These are phyloP conservation scores for Lota lota DNA, from an alignment of 2,113 vertebrate genomes.

Conservation along the genomic window DNA sequence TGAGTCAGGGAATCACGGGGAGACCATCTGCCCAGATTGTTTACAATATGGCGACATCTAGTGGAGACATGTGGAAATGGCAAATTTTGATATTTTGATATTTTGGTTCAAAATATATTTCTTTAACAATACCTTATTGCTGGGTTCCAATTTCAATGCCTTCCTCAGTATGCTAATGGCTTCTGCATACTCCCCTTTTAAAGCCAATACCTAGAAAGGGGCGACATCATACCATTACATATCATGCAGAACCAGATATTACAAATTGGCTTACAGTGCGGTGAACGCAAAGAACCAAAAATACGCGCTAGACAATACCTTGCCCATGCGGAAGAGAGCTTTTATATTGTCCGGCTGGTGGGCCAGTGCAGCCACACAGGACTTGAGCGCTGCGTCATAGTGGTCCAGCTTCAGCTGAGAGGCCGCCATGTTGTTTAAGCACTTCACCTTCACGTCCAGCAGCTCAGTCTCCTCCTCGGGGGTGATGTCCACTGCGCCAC, in stretches of 20 bases:
- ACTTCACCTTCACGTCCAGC: conserved; percentile 90
- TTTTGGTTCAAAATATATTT: neutral
- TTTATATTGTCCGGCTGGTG: conserved; percentile 93
- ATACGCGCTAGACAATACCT: conserved; percentile 68
- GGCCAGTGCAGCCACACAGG: conserved; percentile 83
- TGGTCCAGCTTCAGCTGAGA: conserved; percentile 94
- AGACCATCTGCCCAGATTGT: conserved; percentile 13
- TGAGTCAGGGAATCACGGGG: conserved; percentile 48
- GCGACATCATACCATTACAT: neutral
- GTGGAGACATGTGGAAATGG: conserved; percentile 13
- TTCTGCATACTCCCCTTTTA: conserved; percentile 88
- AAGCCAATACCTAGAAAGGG: conserved; percentile 81
- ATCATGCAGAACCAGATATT: neutral
- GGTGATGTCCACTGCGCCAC: conserved; percentile 82
- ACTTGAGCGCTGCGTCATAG: conserved; percentile 86
- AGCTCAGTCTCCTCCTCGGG: conserved; percentile 83
- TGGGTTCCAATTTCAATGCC: conserved; percentile 91
- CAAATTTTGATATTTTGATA: neutral
- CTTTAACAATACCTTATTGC: conserved; percentile 82
- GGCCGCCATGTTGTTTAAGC: conserved; percentile 96
- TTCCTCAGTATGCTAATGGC: conserved; percentile 87
- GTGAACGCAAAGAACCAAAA: neutral
- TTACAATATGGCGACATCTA: conserved; percentile 35
- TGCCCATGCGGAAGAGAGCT: conserved; percentile 94
- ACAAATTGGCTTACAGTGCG: neutral